Evolutionary conservation across 2,797 vertebrate genomes (phyloP), one percentile per base, ranked within the genome.

Genomic region (Natrix natrix): DNA sequence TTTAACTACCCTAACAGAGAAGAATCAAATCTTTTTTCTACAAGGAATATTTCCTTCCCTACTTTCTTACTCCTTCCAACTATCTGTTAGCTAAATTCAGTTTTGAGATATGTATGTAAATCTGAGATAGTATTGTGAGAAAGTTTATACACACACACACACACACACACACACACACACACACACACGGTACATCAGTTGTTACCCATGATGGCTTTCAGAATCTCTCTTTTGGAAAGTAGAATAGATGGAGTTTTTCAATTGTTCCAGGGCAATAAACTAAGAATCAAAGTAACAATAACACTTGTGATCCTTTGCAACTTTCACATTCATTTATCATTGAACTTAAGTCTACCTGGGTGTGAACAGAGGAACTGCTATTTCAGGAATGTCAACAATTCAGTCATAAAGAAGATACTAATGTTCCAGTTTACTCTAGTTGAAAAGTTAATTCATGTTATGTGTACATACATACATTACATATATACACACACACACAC

Each of bases 351-450:
- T 97, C 97, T 97, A 96, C 93, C 94, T 95, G 91, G 91, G 74
- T 95, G 94, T 96, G 96, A 97, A 97, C 91, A 96, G 96, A 96
- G 95, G 95, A 96, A 97, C 96, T 92, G 94, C 93, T 97, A 97
- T 98, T 97, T 97, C 96, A 97, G 95, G 97, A 98, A 98, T 98
- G 97, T 92, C 95, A 97, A 95, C 92, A 96, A 98, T 98, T 97
- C 95, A 95, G 94, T 97, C 78, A 5, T 94, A 96, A 97, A 97
- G 94, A 94, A 94, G 97, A 97, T 97, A 97, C 97, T 97, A 96
- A 96, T 92, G 69, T 89, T 96, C 93, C 94, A 94, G 74, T 96
- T 97, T 97, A 96, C 96, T 94, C 95, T 97, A 97, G 93, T 94
- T 93, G 93, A 94, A 95, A 96, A 97, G 94, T 57, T 59, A 63